Evolutionary conservation across 2,888 invertebrate genomes (phyloP), one percentile per base, ranked within the genome.

Genomic region (Acanthosepion lycidas): DNA sequence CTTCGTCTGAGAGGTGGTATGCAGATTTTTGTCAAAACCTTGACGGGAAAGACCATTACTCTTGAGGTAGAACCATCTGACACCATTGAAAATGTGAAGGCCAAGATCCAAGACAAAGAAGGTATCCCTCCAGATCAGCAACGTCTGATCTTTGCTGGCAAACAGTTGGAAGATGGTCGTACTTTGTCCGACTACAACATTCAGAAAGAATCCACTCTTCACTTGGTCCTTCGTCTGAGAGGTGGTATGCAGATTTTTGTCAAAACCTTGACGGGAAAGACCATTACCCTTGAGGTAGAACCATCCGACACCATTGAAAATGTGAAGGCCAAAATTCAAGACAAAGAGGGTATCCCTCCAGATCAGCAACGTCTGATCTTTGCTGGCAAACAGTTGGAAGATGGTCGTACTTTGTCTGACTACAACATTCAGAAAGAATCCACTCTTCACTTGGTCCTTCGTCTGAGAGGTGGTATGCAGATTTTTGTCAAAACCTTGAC

Each of bases 391-490:
- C 99, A 99, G 98, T 97, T 99, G 97, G 99, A 99, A 98, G 99
- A 99, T 98, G 99, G 99, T 8, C 98, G 99, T 94, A 99, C 99
- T 4, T 98, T 99, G 64, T 98, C 98, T 0, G 99, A 99, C 97
- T 99, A 99, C 98, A 99, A 99, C 97, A 99, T 99, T 97, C 99
- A 99, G 98, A 99, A 99, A 97, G 99, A 99, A 97, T 99, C 99
- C 0, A 99, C 99, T 28, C 98, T 99, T 96, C 99, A 99, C 97
- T 96, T 98, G 98, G 99, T 99, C 95, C 98, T 99, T 95, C 98
- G 99, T 98, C 98, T 99, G 96, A 98, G 99, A 94, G 96, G 96
- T 93, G 96, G 96, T 96, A 99, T 99, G 97, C 98, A 99, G 98
- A 99, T 99, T 98, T 99, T 97, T 95, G 97, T 97, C 33, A 97